Percentiles rank a stretch among this genome's conserved stretches.
These are phyloP conservation scores for Armadillidium nasatum DNA, from an alignment of 1,140 invertebrate genomes.

Conservation along the genomic window DNA sequence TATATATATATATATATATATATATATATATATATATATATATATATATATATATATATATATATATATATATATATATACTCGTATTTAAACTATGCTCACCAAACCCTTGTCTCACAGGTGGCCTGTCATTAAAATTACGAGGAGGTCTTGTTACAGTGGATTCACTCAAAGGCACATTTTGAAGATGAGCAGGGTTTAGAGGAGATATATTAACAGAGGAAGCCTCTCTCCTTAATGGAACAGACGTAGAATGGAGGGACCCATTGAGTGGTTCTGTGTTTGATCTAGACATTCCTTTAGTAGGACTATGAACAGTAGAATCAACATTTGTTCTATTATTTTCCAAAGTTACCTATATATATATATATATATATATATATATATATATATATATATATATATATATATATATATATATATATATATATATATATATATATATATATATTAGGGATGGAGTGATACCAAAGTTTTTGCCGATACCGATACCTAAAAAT, in stretches of 20 bases:
- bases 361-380: too few relatives aligned
- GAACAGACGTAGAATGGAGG: not conserved
- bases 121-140: not conserved
- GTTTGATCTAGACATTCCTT: not conserved
- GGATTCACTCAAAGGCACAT: not conserved
- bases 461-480: not conserved
- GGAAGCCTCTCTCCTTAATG: not conserved
- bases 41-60: too few relatives aligned
- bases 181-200: not conserved
- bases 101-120: not conserved
- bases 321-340: not conserved
- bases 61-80: conserved; percentile 6
- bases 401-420: too few relatives aligned
- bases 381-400: too few relatives aligned
- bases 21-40: too few relatives aligned
- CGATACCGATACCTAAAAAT: not conserved
- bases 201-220: not conserved
- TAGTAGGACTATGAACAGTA: not conserved
- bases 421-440: too few relatives aligned
- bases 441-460: too few relatives aligned
- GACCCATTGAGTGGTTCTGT: not conserved
- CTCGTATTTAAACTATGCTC: not conserved
- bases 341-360: not conserved
- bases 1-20: too few relatives aligned
- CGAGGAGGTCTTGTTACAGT: not conserved